These are phyloP conservation scores for Adineta ricciae DNA, from an alignment of 2,888 invertebrate species.

Conservation along the genomic window DNA sequence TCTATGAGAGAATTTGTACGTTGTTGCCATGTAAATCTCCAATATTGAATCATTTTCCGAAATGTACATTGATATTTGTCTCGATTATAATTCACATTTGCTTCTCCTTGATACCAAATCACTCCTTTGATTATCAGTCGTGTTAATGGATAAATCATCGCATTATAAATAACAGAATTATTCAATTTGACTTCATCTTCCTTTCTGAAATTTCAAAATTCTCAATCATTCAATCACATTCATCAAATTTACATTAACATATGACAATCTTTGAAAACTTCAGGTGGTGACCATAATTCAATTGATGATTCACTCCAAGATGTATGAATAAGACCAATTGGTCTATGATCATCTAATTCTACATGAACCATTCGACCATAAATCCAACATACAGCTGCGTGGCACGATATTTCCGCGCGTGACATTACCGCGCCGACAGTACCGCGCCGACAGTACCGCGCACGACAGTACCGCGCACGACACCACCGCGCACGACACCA, in stretches of 20 bases:
- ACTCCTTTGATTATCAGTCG: constrained; percentile 43
- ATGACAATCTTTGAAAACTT: constrained; percentile 40
- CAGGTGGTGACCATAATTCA: constrained; percentile 42
- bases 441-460: too few species aligned
- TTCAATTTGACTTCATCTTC: neutral
- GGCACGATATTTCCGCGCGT: too few species aligned
- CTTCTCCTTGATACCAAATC: constrained; percentile 47
- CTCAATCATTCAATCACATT: neutral
- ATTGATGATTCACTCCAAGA: constrained; percentile 41
- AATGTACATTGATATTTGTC: constrained; percentile 40
- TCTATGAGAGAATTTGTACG: constrained; percentile 36
- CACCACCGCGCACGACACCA: too few species aligned
- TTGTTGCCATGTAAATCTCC: constrained; percentile 39
- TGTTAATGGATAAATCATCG: constrained; percentile 44
- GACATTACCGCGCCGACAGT: neutral
- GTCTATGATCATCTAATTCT: constrained; percentile 37
- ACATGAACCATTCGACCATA: constrained; percentile 41
- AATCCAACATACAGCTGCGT: constrained; percentile 46
- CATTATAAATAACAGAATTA: constrained; percentile 42
- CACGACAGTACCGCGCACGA: neutral
- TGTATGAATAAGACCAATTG: constrained; percentile 42
- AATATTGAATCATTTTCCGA: constrained; percentile 42
- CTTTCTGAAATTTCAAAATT: neutral
- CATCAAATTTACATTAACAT: neutral
- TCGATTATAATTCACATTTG: constrained; percentile 37